Evolutionary conservation across 2,797 vertebrate species (phyloP).

Genomic region (Heliangelus exortis): DNA sequence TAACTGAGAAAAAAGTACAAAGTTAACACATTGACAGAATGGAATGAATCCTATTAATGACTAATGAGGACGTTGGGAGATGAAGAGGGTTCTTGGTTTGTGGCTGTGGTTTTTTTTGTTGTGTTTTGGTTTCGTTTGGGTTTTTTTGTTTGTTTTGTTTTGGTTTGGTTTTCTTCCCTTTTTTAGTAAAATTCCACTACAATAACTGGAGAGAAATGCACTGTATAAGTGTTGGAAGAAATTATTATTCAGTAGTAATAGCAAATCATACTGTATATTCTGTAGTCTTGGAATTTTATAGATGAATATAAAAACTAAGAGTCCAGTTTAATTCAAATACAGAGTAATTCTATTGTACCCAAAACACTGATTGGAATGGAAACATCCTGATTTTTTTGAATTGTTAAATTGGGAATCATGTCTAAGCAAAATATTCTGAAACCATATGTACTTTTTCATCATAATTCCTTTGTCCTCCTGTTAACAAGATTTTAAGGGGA

Average conservation of each 20-base stretch:
- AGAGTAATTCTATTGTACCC: not conserved
- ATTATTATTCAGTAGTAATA: not conserved
- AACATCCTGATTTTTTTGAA: not conserved
- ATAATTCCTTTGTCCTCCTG: not conserved
- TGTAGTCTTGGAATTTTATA: not conserved
- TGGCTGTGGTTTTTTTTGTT: no score
- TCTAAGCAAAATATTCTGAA: not conserved
- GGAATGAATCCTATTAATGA: not conserved
- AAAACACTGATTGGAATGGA: not conserved
- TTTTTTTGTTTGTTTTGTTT: no score
- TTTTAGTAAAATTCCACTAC: not conserved
- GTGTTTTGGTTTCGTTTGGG: no score
- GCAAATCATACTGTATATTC: not conserved
- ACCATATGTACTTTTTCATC: not conserved
- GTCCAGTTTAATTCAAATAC: not conserved
- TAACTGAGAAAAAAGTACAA: not conserved
- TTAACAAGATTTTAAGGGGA: not conserved
- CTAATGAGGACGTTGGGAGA: not conserved
- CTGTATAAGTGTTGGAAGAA: not conserved
- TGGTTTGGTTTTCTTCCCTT: rapidly evolving
- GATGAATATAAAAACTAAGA: not conserved
- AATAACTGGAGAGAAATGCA: not conserved
- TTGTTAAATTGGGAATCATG: not conserved
- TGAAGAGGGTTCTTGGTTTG: not conserved
- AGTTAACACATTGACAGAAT: not conserved